These are phyloP conservation scores for Abrostola tripartita DNA, from an alignment of 2,888 invertebrate species.

Conservation along the genomic window DNA sequence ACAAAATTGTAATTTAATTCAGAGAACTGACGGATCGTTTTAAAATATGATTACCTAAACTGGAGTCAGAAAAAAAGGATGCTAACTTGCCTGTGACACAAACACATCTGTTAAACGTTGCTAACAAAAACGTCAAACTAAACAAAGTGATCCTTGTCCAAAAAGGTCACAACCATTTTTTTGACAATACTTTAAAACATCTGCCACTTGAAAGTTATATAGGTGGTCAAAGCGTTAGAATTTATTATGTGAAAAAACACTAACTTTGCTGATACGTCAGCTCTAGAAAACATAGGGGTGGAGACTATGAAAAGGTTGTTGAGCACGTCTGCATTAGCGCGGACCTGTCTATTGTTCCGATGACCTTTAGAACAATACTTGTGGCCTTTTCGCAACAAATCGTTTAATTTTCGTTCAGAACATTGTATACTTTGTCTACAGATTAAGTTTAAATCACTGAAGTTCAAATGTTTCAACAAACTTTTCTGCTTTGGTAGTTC, in stretches of 20 bases:
- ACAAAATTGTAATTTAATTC: neutral
- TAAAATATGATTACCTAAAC: neutral
- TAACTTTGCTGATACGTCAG: neutral
- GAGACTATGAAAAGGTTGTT: constrained; percentile 14
- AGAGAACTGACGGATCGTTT: too few relatives aligned
- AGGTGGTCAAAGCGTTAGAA: neutral
- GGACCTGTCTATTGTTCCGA: constrained; percentile 30
- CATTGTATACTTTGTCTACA: constrained; percentile 12
- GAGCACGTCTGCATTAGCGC: constrained; percentile 8
- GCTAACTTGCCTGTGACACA: neutral
- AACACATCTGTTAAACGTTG: neutral
- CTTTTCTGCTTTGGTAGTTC: constrained; percentile 26
- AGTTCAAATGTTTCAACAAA: constrained; percentile 30
- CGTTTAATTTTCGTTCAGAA: constrained; percentile 19
- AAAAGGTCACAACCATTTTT: constrained; percentile 5
- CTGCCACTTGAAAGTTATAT: neutral
- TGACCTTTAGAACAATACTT: constrained; percentile 40
- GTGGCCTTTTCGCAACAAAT: constrained; percentile 34
- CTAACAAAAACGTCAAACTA: constrained; percentile 4
- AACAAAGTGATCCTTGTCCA: constrained; percentile 12
- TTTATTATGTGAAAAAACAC: neutral
- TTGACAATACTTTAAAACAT: constrained; percentile 6
- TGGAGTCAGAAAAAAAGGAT: neutral
- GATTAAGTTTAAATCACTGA: constrained; percentile 32
- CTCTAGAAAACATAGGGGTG: neutral